phyloP scores from a whole-genome alignment of 2,113 vertebrate genomes.

The Macroglossus sobrinus region DNA sequence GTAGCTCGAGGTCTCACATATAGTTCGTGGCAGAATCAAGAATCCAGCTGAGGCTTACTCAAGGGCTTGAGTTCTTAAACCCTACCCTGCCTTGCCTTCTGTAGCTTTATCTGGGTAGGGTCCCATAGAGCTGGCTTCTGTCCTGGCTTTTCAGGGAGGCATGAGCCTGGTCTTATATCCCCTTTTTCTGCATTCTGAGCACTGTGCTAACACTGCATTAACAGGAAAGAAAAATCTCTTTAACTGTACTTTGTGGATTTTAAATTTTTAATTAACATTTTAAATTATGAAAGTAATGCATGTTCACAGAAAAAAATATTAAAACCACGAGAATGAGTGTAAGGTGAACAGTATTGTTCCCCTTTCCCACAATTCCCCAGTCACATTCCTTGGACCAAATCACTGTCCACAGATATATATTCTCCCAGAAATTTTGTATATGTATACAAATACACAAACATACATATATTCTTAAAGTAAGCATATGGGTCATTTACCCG shows the following conservation, averaged over 20 bases:
- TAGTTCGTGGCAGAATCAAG: not conserved
- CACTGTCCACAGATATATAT: not conserved
- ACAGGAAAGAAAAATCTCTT: not conserved
- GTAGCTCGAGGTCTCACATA: not conserved
- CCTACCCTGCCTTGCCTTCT: not conserved
- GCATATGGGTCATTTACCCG: not conserved
- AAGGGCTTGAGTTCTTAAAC: not conserved
- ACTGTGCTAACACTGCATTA: not conserved
- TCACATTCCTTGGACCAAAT: not conserved
- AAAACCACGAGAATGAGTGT: not conserved
- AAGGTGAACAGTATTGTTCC: not conserved
- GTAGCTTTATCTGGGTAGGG: not conserved
- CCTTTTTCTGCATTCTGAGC: not conserved
- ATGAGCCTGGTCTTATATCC: not conserved
- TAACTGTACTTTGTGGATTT: not conserved
- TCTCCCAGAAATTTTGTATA: not conserved
- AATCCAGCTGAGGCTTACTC: not conserved
- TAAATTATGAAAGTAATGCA: conserved; percentile 18
- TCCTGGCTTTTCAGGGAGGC: not conserved
- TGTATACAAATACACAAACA: conserved; percentile 10
- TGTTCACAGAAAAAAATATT: conserved; percentile 35
- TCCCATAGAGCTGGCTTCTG: not conserved
- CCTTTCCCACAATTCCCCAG: not conserved
- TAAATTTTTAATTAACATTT: not conserved
- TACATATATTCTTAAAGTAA: conserved; percentile 32